Conservation (phyloP, 2,113 vertebrate species). For the Scalopus aquaticus region DNA sequence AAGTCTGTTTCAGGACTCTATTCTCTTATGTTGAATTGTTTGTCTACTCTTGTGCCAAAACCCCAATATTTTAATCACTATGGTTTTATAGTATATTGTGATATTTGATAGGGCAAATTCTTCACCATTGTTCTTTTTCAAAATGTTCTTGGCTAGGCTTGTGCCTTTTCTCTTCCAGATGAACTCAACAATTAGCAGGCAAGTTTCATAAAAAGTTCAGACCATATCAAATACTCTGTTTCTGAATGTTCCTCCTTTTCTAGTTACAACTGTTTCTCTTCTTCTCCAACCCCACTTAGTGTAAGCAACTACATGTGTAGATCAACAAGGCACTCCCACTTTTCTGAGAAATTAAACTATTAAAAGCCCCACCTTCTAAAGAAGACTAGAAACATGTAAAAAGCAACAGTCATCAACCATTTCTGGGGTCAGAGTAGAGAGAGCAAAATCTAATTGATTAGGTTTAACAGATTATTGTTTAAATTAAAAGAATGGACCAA, state of each 20-base stretch:
- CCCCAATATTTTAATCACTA: slow-evolving; percentile 52
- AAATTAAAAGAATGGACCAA: neutral
- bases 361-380: slow-evolving; percentile 14
- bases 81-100: slow-evolving; percentile 66
- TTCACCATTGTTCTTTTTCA: slow-evolving; percentile 56
- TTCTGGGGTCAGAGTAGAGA: neutral
- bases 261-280: slow-evolving; percentile 38
- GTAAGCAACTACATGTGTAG: neutral
- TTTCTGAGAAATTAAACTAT: slow-evolving; percentile 41
- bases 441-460: neutral
- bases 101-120: slow-evolving; percentile 48
- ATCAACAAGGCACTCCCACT: slow-evolving; percentile 8
- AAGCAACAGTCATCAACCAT: neutral
- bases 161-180: slow-evolving; percentile 60
- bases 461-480: neutral
- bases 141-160: slow-evolving; percentile 75
- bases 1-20: neutral
- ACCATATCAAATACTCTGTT: slow-evolving; percentile 53
- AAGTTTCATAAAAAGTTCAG: slow-evolving; percentile 56
- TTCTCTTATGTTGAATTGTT: neutral
- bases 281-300: neutral
- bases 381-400: slow-evolving; percentile 23
- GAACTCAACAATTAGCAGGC: slow-evolving; percentile 51
- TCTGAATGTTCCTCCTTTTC: slow-evolving; percentile 65
- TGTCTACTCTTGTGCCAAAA: slow-evolving; percentile 5